These are phyloP conservation scores for Staurois parvus DNA, from an alignment of 2,797 vertebrate genomes.

Conservation along the genomic window DNA sequence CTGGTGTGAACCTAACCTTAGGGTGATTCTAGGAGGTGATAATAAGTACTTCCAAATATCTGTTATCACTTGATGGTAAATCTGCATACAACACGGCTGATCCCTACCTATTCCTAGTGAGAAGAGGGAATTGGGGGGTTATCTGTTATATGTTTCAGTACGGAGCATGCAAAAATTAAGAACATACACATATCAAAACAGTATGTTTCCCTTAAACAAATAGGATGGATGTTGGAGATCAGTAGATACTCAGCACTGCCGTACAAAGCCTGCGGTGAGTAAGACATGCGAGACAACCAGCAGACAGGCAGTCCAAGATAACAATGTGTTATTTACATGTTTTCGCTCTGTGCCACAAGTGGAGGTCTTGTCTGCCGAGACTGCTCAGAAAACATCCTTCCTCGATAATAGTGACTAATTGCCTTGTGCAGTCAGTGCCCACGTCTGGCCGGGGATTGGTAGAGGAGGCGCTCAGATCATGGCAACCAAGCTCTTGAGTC, in stretches of 20 bases:
- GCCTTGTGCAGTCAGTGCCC: slow-evolving; percentile 1
- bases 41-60: too few relatives aligned
- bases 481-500: slow-evolving; percentile 40
- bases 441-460: background rate
- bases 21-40: too few relatives aligned
- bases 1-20: too few relatives aligned
- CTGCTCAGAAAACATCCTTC: slow-evolving; percentile 4
- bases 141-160: too few relatives aligned
- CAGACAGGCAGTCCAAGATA: background rate
- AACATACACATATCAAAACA: too few relatives aligned
- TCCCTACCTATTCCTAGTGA: too few relatives aligned
- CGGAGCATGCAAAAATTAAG: too few relatives aligned
- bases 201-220: too few relatives aligned
- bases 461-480: slow-evolving; percentile 5
- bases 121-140: too few relatives aligned
- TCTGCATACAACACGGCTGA: too few relatives aligned
- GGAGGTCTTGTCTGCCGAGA: background rate
- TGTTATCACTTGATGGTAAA: too few relatives aligned
- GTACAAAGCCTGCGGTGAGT: too few relatives aligned
- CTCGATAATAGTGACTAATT: slow-evolving; percentile 35
- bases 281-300: background rate
- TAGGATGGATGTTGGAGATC: background rate
- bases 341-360: background rate
- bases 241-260: background rate
- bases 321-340: slow-evolving; percentile 4